Percentiles rank a stretch among this genome's conserved stretches.
phyloP scores from a whole-genome alignment of 2,113 vertebrate species.

The Lichenostomus cassidix region DNA sequence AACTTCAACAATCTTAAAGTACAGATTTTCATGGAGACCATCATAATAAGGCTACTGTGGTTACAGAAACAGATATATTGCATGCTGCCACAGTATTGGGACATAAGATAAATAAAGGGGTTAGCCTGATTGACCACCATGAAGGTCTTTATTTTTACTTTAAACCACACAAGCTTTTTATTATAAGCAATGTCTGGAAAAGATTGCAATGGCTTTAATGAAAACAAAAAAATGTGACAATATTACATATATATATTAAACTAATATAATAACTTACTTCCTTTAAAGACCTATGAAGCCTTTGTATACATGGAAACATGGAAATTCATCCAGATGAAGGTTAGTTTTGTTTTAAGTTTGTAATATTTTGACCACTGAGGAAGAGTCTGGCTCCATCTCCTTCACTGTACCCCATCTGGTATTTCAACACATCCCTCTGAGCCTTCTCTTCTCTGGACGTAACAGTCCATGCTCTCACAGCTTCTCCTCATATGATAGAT shows the following conservation, averaged over 20 bases:
- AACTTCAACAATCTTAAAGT: not conserved
- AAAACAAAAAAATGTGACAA: not conserved
- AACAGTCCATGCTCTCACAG: not conserved
- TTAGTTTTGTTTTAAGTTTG: not conserved
- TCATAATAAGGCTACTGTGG: not conserved
- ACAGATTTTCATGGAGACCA: not conserved
- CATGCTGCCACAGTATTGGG: not conserved
- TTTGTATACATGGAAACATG: not conserved
- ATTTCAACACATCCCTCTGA: not conserved
- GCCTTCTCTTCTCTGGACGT: not conserved
- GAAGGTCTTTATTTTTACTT: not conserved
- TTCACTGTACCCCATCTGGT: not conserved
- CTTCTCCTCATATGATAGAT: not conserved
- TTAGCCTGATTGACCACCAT: not conserved
- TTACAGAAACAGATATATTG: not conserved
- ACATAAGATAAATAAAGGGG: not conserved
- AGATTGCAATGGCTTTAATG: not conserved
- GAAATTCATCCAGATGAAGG: not conserved
- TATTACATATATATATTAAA: not conserved
- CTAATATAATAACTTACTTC: not conserved
- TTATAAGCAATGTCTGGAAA: not conserved
- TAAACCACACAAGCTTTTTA: not conserved
- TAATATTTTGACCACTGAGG: not conserved
- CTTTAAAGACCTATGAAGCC: not conserved
- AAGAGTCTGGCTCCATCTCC: not conserved